Evolutionary conservation across 2,888 invertebrate species (phyloP), one percentile per base, ranked within the genome.

Genomic region (Epirrhoe alternata): DNA sequence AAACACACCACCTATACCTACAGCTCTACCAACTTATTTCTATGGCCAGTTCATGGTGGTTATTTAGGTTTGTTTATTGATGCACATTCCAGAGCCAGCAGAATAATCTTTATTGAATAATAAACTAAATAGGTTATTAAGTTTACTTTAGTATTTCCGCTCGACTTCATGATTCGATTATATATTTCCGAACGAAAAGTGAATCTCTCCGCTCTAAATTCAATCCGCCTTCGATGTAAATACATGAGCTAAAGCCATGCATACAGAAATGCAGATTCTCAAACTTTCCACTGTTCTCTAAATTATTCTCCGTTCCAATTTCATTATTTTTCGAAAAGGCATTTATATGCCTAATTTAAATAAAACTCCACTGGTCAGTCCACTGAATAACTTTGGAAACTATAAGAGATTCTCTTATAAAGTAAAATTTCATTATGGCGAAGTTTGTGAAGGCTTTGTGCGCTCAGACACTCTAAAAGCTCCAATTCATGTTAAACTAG

Each of bases 321-420:
- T 54, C 14, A 50, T 4, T 52, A 59, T 47, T 17, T 33, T 58
- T 58, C 33, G 52, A 45, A 24, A 63, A 35, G 33, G 63, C 35
- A 52, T 63, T 64, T 42, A 31, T 54, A 59, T 51, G 53, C 50
- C 24, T 51, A 50, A 65, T 60, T 65, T 65, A 50, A 65, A 65
- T 65, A 60, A 65, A 54, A 60, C 60, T 45, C 55, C 45, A 52
- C 60, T 60, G 60, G 51, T 42, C 51, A 12, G 42, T 64, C 64
- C 14, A 60, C 60, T 65, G 64, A 65, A 65, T 60, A 60, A 60
- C 64, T 65, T 65, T 24, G 33, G 56, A 63, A 60, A 55, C 60
- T 60, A 57, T 64, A 60, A 47, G 30, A 55, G 35, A 59, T 12
- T 59, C 64, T 64, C 42, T 59, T 55, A 35, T 59, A 65, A 50